Percentiles rank a stretch among this genome's conserved stretches.
Evolutionary conservation across 2,113 vertebrate genomes (phyloP).

Genomic region (Pongo pygmaeus): DNA sequence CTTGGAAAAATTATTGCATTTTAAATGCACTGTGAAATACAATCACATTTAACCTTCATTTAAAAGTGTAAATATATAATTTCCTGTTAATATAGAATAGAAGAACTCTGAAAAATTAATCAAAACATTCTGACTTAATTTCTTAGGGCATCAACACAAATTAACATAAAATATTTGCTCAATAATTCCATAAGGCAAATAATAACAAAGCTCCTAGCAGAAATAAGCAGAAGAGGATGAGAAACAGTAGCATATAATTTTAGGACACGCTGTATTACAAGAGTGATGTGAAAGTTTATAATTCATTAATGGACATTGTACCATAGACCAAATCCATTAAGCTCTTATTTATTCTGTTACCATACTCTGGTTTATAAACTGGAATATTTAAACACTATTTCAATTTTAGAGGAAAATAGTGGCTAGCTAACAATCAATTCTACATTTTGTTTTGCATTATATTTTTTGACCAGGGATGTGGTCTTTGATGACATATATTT

Average conservation of each 20-base stretch:
- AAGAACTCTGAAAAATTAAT: neutral
- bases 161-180: neutral
- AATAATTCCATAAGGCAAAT: neutral
- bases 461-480: conserved; percentile 52
- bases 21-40: neutral
- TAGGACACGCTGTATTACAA: neutral
- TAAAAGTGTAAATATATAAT: neutral
- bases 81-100: neutral
- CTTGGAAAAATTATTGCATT: neutral
- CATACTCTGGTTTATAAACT: conserved; percentile 32
- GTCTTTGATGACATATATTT: conserved; percentile 17
- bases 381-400: conserved; percentile 42
- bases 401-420: conserved; percentile 44
- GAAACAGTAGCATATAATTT: neutral
- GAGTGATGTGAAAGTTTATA: neutral
- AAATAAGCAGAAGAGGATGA: neutral
- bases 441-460: neutral
- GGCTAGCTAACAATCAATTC: neutral
- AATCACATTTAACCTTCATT: neutral
- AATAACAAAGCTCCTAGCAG: neutral
- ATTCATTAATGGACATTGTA: neutral
- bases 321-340: neutral
- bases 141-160: neutral
- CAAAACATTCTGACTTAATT: neutral
- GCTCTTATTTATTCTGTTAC: neutral